A percentile compares a stretch with the other conserved stretches of the same genome.
These are phyloP conservation scores for Patagioenas fasciata DNA, from an alignment of 2,113 vertebrate genomes.

Conservation along the genomic window DNA sequence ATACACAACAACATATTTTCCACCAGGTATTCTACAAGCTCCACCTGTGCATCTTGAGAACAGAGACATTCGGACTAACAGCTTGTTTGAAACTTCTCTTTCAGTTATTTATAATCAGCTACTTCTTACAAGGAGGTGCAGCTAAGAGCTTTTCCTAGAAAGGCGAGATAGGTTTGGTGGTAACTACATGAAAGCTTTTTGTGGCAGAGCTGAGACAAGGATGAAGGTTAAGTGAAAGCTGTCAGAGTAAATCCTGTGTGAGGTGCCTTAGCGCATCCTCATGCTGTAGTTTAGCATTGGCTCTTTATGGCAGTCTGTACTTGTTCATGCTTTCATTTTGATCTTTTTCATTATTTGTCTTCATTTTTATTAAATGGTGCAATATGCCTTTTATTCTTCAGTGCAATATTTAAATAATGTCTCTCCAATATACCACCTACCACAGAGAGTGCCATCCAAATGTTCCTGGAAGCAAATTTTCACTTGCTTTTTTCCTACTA, in stretches of 20 bases:
- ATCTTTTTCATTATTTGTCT: neutral
- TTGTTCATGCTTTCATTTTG: neutral
- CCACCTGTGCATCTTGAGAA: accelerated
- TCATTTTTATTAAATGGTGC: neutral
- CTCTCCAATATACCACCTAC: neutral
- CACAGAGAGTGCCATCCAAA: accelerated
- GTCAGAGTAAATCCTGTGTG: neutral
- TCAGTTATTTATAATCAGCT: neutral
- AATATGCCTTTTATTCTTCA: neutral
- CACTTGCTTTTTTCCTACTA: neutral
- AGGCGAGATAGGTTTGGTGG: accelerated
- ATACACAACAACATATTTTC: neutral
- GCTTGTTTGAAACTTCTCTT: neutral
- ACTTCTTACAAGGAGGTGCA: neutral
- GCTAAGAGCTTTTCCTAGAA: neutral
- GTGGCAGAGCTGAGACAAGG: neutral
- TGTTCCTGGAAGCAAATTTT: neutral
- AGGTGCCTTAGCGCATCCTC: neutral
- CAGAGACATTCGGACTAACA: neutral
- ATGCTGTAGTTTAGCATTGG: neutral
- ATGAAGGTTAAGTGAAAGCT: neutral
- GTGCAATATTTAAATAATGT: neutral
- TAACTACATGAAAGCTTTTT: neutral
- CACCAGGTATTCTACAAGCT: no score
- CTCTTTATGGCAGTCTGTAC: neutral